Evolutionary conservation across 2,113 vertebrate genomes (phyloP).

Genomic region (Carlito syrichta): DNA sequence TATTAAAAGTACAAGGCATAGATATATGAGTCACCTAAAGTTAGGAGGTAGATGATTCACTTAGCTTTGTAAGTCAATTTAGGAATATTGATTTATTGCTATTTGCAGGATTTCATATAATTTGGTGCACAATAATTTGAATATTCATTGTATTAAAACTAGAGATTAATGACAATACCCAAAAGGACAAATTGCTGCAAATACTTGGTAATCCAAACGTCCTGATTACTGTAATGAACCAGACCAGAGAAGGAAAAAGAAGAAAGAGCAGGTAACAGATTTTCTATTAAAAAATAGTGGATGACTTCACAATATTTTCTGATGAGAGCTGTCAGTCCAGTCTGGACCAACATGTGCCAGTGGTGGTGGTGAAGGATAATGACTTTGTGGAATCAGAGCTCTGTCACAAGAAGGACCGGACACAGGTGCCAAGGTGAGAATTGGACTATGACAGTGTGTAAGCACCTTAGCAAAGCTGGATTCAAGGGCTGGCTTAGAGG

Average conservation of each 20-base stretch:
- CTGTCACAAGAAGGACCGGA: accelerated
- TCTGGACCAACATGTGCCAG: not conserved
- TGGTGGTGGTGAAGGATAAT: accelerated
- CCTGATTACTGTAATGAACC: not conserved
- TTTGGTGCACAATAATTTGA: not conserved
- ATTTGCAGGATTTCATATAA: not conserved
- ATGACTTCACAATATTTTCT: accelerated
- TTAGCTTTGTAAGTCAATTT: not conserved
- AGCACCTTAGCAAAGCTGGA: too few relatives aligned
- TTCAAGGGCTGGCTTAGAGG: not conserved
- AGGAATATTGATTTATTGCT: not conserved
- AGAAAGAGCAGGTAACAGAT: accelerated
- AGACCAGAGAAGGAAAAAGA: not conserved
- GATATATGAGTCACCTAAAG: accelerated
- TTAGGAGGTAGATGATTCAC: not conserved
- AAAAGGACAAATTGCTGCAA: not conserved
- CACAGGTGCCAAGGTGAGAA: accelerated
- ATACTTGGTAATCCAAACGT: not conserved
- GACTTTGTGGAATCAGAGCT: not conserved
- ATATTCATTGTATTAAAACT: conserved; percentile 49
- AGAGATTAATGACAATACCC: conserved; percentile 26
- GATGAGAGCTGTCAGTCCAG: accelerated
- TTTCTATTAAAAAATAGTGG: too few relatives aligned
- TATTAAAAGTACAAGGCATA: accelerated
- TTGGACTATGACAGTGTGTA: accelerated